Conservation (phyloP, 2,797 vertebrate genomes). For the Manis crassicaudata region DNA sequence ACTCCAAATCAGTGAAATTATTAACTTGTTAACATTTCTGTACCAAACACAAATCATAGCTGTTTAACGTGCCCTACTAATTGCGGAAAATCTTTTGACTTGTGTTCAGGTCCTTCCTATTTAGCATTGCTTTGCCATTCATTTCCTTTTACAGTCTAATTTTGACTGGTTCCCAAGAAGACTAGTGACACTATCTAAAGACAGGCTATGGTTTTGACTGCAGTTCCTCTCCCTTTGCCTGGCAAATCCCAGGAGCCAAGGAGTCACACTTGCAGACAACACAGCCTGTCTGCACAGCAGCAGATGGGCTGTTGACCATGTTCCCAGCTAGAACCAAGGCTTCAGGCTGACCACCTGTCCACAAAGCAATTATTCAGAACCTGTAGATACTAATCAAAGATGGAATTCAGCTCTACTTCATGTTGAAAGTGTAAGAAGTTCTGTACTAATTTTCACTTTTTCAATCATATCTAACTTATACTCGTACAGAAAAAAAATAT, state of each 20-base stretch:
- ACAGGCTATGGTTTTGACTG: neutral
- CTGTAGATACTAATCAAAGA: neutral
- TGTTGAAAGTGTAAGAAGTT: neutral
- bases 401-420: neutral
- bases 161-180: neutral
- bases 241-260: too few species aligned
- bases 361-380: constrained; percentile 4
- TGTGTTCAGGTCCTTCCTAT: neutral
- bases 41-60: neutral
- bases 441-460: constrained; percentile 26
- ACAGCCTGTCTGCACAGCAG: rapidly evolving
- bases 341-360: neutral
- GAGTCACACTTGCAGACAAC: neutral
- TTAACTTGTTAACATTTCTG: neutral
- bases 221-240: neutral
- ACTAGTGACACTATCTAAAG: neutral
- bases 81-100: neutral
- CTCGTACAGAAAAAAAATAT: neutral
- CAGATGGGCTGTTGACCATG: neutral
- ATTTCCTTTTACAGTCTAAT: neutral
- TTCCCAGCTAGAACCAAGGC: neutral
- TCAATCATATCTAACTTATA: neutral
- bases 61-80: neutral
- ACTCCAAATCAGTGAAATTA: neutral
- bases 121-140: neutral